phyloP scores from a whole-genome alignment of 2,888 invertebrate species.

The Lochmaea capreae region DNA sequence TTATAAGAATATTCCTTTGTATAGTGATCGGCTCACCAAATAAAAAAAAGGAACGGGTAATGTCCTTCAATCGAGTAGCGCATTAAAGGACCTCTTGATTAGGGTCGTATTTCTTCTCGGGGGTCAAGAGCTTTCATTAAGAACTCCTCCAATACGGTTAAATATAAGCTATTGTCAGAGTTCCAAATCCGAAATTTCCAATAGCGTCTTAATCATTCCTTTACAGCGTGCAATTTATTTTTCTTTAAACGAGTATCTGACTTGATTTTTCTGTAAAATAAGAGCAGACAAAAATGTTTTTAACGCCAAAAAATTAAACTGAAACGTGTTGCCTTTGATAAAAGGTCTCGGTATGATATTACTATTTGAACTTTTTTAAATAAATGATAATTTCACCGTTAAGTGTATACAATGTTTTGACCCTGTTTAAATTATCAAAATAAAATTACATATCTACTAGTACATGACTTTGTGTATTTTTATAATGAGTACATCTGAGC shows the following conservation, averaged over 20 bases:
- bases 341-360: no score
- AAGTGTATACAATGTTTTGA: no score
- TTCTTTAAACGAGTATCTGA: constrained; percentile 36
- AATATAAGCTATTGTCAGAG: constrained; percentile 62
- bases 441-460: not conserved
- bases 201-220: constrained; percentile 60
- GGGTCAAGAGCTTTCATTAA: constrained; percentile 62
- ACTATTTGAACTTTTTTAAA: no score
- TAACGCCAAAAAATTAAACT: constrained; percentile 11
- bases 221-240: constrained; percentile 61
- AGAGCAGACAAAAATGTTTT: constrained; percentile 17
- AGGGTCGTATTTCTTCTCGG: constrained; percentile 64
- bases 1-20: constrained; percentile 26
- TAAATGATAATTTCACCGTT: no score
- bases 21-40: constrained; percentile 61
- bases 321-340: constrained; percentile 6
- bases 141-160: constrained; percentile 60
- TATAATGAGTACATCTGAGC: constrained; percentile 48
- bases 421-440: no score
- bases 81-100: constrained; percentile 65
- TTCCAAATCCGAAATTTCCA: constrained; percentile 57
- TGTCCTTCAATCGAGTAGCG: constrained; percentile 62
- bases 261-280: constrained; percentile 17
- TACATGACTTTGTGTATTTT: constrained; percentile 4
- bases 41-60: constrained; percentile 61